Percentiles rank a stretch among this genome's conserved stretches.
Evolutionary conservation across 2,113 vertebrate species (phyloP).

Genomic region (Anguilla rostrata): DNA sequence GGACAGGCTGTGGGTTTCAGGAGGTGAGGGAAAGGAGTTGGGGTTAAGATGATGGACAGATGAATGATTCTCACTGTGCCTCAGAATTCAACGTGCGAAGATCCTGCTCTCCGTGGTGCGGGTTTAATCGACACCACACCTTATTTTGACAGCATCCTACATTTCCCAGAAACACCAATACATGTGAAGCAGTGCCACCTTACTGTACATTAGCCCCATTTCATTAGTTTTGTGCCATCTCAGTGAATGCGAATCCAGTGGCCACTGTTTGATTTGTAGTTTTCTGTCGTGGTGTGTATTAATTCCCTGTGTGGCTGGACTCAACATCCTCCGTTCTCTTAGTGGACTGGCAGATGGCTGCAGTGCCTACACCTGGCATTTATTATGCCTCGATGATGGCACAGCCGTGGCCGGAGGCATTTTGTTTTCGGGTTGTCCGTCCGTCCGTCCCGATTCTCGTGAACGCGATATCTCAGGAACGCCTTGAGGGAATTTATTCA

Average conservation of each 20-base stretch:
- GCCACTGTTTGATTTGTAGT: too few species aligned
- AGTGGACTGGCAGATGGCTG: neutral
- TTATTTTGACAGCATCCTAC: neutral
- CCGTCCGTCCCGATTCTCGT: too few species aligned
- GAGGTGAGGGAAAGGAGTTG: neutral
- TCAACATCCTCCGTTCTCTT: neutral
- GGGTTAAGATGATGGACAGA: neutral
- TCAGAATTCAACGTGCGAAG: neutral
- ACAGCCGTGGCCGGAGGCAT: too few species aligned
- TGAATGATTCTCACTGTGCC: neutral
- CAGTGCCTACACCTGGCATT: neutral
- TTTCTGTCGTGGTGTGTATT: neutral
- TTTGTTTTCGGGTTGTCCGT: too few species aligned
- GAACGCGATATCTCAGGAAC: too few species aligned
- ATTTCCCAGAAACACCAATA: neutral
- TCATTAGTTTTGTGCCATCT: neutral
- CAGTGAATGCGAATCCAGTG: neutral
- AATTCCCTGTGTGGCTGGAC: conserved; percentile 8
- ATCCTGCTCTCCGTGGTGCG: neutral
- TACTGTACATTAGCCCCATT: neutral
- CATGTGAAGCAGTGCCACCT: neutral
- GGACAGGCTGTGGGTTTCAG: neutral
- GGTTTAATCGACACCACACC: neutral
- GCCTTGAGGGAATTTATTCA: too few species aligned
- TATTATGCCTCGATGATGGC: too few species aligned